Percentiles rank a stretch among this genome's conserved stretches.
phyloP scores from a whole-genome alignment of 2,797 vertebrate genomes.

The Heterohyrax brucei region DNA sequence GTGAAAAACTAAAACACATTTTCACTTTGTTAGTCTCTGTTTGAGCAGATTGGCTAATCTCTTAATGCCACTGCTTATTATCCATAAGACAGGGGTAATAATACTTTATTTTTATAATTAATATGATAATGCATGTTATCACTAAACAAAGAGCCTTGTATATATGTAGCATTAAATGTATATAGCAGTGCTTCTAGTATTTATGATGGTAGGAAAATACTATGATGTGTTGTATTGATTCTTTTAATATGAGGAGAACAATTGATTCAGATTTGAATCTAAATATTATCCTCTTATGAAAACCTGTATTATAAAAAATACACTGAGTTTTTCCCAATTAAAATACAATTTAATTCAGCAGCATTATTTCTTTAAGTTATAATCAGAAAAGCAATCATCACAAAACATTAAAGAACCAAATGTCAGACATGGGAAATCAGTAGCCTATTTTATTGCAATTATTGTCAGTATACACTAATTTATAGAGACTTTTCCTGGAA shows the following conservation, averaged over 20 bases:
- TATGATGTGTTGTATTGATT: neutral
- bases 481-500: neutral
- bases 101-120: neutral
- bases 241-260: neutral
- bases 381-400: slow-evolving; percentile 16
- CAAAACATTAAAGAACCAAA: slow-evolving; percentile 34
- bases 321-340: neutral
- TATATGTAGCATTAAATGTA: neutral
- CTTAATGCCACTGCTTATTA: neutral
- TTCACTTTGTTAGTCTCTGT: neutral
- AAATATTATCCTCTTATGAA: neutral
- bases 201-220: neutral
- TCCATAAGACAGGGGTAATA: neutral
- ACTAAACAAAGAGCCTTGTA: neutral
- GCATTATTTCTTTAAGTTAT: neutral
- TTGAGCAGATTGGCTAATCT: neutral
- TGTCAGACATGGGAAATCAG: slow-evolving; percentile 27
- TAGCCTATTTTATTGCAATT: slow-evolving; percentile 13
- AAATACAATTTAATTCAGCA: neutral
- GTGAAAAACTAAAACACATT: neutral
- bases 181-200: neutral
- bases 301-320: neutral
- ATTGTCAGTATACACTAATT: neutral
- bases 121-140: neutral
- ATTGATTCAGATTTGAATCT: neutral